Conservation (phyloP, 2,797 vertebrate species). For the Manis pentadactyla region DNA sequence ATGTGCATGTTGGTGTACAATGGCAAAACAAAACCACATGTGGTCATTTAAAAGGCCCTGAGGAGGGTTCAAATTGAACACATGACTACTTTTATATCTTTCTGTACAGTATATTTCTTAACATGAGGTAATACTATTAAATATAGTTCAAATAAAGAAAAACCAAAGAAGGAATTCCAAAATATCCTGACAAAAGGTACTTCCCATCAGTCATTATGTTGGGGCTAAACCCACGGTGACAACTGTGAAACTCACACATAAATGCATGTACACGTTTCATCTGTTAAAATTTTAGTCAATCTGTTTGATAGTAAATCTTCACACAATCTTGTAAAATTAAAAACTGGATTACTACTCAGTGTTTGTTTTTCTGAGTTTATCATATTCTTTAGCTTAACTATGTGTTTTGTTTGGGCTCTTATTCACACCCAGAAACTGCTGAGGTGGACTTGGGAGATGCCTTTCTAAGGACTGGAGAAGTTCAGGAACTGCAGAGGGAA, state of each 20-base stretch:
- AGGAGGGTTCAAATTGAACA: not conserved
- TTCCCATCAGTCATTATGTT: not conserved
- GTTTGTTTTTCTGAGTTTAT: not conserved
- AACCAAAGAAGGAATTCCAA: not conserved
- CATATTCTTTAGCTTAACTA: not conserved
- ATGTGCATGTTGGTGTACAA: not conserved
- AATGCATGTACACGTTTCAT: not conserved
- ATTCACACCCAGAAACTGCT: not conserved
- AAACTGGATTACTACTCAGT: not conserved
- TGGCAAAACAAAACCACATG: not conserved
- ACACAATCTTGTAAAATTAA: not conserved
- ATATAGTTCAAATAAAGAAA: not conserved
- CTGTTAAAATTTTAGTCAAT: not conserved
- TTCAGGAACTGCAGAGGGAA: not conserved
- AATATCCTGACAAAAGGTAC: not conserved
- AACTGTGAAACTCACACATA: not conserved
- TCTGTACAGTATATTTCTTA: not conserved
- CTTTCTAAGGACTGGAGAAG: not conserved
- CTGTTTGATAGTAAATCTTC: not conserved
- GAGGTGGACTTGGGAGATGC: not conserved
- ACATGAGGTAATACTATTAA: not conserved
- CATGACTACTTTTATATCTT: not conserved
- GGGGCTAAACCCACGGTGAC: not conserved
- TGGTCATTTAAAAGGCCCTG: not conserved
- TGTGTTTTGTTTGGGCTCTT: not conserved